A percentile compares a stretch with the other conserved stretches of the same genome.
phyloP scores from a whole-genome alignment of 1,140 invertebrate genomes.

The Cotesia glomerata region DNA sequence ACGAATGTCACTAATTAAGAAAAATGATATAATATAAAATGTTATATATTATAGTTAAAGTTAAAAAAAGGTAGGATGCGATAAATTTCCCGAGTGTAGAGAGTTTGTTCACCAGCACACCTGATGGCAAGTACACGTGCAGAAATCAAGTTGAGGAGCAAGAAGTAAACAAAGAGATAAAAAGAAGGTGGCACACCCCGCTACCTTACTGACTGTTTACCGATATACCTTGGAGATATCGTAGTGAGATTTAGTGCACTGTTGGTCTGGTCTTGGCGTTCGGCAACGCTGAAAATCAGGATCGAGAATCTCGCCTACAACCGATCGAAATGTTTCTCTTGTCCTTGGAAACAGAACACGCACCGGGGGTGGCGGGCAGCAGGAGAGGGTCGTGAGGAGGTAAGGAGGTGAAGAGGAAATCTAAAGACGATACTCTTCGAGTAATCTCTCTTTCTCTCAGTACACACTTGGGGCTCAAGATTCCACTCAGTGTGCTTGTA shows the following conservation, averaged over 20 bases:
- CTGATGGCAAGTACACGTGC: no score
- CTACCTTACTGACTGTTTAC: constrained; percentile 48
- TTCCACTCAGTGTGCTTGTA: constrained; percentile 6
- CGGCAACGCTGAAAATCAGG: constrained; percentile 47
- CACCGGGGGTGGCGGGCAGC: constrained; percentile 18
- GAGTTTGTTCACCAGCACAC: no score
- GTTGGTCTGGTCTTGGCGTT: constrained; percentile 29
- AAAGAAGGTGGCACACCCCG: constrained; percentile 43
- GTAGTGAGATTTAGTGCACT: constrained; percentile 52
- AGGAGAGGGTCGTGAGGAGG: constrained; percentile 1
- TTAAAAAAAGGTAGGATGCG: no score
- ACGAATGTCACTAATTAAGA: no score
- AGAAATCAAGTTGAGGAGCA: constrained; percentile 1
- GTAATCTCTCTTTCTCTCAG: constrained; percentile 23
- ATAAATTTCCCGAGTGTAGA: no score
- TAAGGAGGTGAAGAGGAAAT: background rate
- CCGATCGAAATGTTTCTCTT: constrained; percentile 52
- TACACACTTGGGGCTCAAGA: background rate
- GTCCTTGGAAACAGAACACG: constrained; percentile 53
- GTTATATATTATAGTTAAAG: no score
- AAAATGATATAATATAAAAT: no score
- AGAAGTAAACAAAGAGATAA: constrained; percentile 29
- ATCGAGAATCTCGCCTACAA: constrained; percentile 51
- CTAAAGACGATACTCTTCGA: constrained; percentile 15
- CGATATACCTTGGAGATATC: constrained; percentile 53